A percentile compares a stretch with the other conserved stretches of the same genome.
phyloP scores from a whole-genome alignment of 2,797 vertebrate genomes.

The Poeciliopsis presidionis region DNA sequence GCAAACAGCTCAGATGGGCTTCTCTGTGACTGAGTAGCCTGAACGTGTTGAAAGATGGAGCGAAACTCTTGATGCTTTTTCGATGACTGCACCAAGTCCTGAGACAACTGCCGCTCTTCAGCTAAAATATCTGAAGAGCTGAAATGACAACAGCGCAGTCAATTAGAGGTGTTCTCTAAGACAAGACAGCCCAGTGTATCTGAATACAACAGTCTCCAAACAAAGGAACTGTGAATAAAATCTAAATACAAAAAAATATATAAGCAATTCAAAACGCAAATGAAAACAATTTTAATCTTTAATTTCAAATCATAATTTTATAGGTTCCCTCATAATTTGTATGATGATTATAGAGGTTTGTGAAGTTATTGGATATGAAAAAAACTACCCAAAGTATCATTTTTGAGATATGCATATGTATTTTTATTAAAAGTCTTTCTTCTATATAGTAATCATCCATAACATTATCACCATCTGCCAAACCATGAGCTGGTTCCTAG shows the following conservation, averaged over 20 bases:
- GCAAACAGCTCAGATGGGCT: conserved; percentile 95
- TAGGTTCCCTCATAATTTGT: neutral
- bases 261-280: neutral
- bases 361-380: neutral
- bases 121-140: conserved; percentile 91
- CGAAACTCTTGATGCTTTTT: conserved; percentile 95
- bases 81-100: conserved; percentile 91
- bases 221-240: neutral
- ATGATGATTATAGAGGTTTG: neutral
- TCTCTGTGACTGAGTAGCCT: conserved; percentile 85
- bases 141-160: conserved; percentile 35
- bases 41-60: conserved; percentile 94
- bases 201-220: neutral
- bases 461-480: neutral
- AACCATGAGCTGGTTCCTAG: neutral
- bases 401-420: neutral
- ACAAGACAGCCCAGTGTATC: neutral
- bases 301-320: neutral
- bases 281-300: neutral
- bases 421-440: neutral
- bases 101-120: conserved; percentile 91
- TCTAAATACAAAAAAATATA: neutral
- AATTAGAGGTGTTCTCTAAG: neutral
- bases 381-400: neutral
- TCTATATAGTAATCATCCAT: neutral